Evolutionary conservation across 2,113 vertebrate genomes (phyloP).

Genomic region (Eolophus roseicapilla): DNA sequence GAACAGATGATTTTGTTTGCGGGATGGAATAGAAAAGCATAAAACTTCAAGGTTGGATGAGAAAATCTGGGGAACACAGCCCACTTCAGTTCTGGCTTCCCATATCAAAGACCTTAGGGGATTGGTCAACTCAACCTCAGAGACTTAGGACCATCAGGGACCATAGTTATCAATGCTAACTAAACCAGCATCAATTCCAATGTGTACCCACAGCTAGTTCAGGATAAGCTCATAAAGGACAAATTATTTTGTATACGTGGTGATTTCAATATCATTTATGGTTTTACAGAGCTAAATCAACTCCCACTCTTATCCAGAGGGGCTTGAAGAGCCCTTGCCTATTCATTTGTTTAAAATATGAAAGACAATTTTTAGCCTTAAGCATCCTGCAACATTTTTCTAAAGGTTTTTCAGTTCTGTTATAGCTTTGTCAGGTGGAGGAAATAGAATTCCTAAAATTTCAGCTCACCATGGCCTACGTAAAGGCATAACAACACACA

Average conservation of each 20-base stretch:
- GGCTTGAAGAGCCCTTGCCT: not conserved
- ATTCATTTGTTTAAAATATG: not conserved
- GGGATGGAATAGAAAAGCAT: not conserved
- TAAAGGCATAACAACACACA: not conserved
- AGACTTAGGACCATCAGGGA: not conserved
- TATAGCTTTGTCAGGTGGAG: not conserved
- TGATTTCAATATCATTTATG: not conserved
- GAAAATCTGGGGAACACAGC: not conserved
- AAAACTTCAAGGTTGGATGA: not conserved
- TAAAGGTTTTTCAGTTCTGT: not conserved
- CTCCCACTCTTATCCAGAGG: no score
- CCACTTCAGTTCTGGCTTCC: not conserved
- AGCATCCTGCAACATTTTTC: not conserved
- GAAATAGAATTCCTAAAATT: not conserved
- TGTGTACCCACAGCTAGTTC: not conserved
- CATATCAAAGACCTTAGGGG: not conserved
- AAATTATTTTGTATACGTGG: not conserved
- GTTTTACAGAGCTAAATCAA: not conserved
- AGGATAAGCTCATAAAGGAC: not conserved
- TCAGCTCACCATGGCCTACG: not conserved
- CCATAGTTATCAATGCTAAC: rapidly evolving
- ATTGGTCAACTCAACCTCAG: not conserved
- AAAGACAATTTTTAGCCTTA: not conserved
- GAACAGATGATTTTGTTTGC: not conserved
- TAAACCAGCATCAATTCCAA: not conserved